Percentiles rank a stretch among this genome's conserved stretches.
phyloP scores from a whole-genome alignment of 2,113 vertebrate genomes.

The Lepisosteus osseus region DNA sequence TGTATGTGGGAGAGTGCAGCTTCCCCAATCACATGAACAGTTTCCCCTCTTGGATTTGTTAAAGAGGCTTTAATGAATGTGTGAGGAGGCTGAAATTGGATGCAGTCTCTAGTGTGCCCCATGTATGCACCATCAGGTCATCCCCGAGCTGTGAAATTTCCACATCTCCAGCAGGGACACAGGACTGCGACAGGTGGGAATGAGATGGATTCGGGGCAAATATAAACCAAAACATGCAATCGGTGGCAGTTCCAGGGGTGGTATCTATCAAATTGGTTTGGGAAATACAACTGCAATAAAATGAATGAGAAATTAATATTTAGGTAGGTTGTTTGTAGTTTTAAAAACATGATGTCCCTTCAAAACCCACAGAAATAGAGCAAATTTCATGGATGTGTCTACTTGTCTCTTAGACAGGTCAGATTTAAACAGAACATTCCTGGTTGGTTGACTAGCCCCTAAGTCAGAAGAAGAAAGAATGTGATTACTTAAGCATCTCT shows the following conservation, averaged over 20 bases:
- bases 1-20: no score
- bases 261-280: background rate
- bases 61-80: conserved; percentile 38
- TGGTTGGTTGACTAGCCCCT: no score
- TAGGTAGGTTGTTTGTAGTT: no score
- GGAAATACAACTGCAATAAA: no score
- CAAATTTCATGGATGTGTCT: no score
- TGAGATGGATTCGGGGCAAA: conserved; percentile 70
- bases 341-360: no score
- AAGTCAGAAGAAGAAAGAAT: no score
- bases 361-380: no score
- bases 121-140: conserved; percentile 30
- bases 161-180: conserved; percentile 9
- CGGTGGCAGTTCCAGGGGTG: background rate
- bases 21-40: conserved; percentile 14
- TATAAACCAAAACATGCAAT: conserved; percentile 48
- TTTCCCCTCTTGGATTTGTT: conserved; percentile 19
- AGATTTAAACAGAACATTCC: no score
- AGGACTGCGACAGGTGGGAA: conserved; percentile 71
- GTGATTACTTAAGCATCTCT: no score
- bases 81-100: conserved; percentile 52
- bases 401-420: no score
- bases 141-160: conserved; percentile 74
- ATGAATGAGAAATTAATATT: no score
- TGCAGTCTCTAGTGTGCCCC: conserved; percentile 47